Evolutionary conservation across 2,113 vertebrate genomes (phyloP), one percentile per base, ranked within the genome.

Genomic region (Oncorhynchus kisutch): DNA sequence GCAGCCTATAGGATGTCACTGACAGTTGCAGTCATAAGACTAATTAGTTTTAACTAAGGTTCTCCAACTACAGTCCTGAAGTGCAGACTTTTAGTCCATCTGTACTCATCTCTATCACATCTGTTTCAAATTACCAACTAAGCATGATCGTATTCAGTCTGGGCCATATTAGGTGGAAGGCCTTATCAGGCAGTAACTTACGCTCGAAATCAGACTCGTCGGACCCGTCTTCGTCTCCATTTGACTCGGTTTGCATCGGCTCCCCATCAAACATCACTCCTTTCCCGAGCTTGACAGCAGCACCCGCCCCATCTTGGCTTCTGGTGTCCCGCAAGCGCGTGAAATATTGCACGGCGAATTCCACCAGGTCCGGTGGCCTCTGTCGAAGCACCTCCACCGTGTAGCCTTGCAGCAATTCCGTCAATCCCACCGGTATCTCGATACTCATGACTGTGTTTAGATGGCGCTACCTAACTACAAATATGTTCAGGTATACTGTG

Each of bases 291-390:
- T 93, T 93, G 70, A 65, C 81, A 34, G 54, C 67, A 67, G 85
- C 78, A 4, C 89, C 68, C 16, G 83, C 76, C 67, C 88, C 93
- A 89, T 96, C 95, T 86, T 93, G 94, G 86, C 82, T 93, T 82
- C 93, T 93, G 82, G 88, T 92, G 79, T 97, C 95, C 82, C 94
- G 91, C 88, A 98, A 92, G 81, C 96, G 95, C 76, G 93, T 94
- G 93, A 99, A 99, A 86, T 99, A 99, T 24, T 96, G 95, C 78
- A 97, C 93, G n/a, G 97, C 97, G 89, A 99, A 99, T 71, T 95
- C 95, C 84, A 99, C 92, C 76, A 99, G 94, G 89, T 99, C 96
- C 25, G 95, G 88, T 76, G 97, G 97, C 86, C 94, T 94, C 87
- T 95, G 95, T 89, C 97, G 94, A 84, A 99, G 92, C 82, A 99